Evolutionary conservation across 2,888 invertebrate genomes (phyloP).

Genomic region (Globia sparganii): DNA sequence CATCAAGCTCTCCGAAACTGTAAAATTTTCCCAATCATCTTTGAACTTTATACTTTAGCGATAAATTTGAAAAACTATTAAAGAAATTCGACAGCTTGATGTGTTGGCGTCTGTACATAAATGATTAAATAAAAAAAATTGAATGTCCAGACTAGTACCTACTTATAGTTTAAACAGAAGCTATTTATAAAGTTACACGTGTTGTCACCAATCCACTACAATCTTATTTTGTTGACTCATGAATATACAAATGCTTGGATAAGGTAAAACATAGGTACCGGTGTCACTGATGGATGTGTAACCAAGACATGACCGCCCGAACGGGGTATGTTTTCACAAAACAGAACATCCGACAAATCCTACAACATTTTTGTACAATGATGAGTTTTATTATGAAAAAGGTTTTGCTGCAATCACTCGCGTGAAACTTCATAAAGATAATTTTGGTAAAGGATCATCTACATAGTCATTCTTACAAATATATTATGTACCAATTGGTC

Average conservation of each 20-base stretch:
- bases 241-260: slow-evolving; percentile 27
- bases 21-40: no score
- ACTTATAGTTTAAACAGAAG: neutral
- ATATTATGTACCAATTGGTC: neutral
- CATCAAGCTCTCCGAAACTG: no score
- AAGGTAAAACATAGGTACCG: slow-evolving; percentile 14
- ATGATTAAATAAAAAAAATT: neutral
- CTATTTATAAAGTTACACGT: neutral
- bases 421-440: slow-evolving; percentile 1
- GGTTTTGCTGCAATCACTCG: slow-evolving; percentile 23
- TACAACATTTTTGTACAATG: slow-evolving; percentile 47
- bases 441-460: neutral
- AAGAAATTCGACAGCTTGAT: no score
- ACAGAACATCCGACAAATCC: slow-evolving; percentile 25
- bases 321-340: slow-evolving; percentile 28
- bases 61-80: no score
- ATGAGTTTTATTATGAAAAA: slow-evolving; percentile 53
- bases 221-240: slow-evolving; percentile 28
- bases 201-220: slow-evolving; percentile 8
- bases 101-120: no score
- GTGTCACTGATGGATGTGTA: slow-evolving; percentile 46
- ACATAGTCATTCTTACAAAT: neutral
- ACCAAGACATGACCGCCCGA: slow-evolving; percentile 33
- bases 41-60: no score
- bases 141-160: neutral